A percentile compares a stretch with the other conserved stretches of the same genome.
These are phyloP conservation scores for Allobates femoralis DNA, from an alignment of 2,797 vertebrate genomes.

Conservation along the genomic window DNA sequence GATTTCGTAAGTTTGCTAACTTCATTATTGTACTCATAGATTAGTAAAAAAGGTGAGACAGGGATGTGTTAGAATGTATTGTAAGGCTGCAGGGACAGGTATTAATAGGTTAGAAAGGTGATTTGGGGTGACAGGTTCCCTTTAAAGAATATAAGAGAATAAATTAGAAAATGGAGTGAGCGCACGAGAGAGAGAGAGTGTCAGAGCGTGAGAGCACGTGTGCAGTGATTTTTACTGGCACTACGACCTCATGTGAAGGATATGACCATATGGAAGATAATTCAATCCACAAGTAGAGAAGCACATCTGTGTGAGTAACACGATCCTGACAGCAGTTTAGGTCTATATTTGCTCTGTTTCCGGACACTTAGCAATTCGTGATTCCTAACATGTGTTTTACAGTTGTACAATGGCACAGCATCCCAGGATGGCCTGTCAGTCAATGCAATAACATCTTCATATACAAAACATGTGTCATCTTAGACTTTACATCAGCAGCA, in stretches of 20 bases:
- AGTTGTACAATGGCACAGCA: background rate
- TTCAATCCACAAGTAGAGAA: background rate
- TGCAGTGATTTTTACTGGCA: background rate
- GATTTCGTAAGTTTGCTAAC: too few relatives aligned
- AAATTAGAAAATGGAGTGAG: too few relatives aligned
- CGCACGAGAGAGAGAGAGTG: too few relatives aligned
- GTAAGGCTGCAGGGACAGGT: too few relatives aligned
- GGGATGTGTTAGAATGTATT: too few relatives aligned
- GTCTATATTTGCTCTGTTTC: background rate
- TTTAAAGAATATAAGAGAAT: too few relatives aligned
- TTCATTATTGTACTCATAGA: too few relatives aligned
- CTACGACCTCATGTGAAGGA: background rate
- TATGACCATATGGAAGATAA: background rate
- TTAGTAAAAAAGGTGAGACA: too few relatives aligned
- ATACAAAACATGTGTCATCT: background rate
- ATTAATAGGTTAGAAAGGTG: too few relatives aligned
- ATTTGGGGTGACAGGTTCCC: too few relatives aligned
- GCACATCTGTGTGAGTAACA: background rate
- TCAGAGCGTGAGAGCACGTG: too few relatives aligned
- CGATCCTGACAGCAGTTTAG: background rate
- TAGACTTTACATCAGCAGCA: background rate
- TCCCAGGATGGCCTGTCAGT: background rate
- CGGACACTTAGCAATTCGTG: background rate
- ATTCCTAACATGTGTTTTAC: background rate
- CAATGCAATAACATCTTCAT: background rate